These are phyloP conservation scores for Nomada fucata DNA, from an alignment of 2,888 invertebrate species.

Conservation along the genomic window DNA sequence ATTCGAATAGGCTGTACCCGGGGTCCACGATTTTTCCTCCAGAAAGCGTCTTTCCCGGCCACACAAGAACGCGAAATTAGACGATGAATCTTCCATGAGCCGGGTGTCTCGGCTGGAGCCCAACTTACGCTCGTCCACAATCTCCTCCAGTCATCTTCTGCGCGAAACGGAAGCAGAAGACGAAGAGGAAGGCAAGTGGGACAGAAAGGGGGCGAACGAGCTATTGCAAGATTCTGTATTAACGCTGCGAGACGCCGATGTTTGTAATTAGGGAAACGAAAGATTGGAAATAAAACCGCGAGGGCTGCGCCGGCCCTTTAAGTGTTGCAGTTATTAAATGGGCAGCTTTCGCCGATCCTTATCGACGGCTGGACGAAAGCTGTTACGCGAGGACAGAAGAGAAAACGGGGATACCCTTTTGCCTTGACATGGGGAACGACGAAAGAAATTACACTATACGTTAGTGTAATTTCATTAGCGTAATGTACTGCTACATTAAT, in stretches of 20 bases:
- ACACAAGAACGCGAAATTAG: conserved; percentile 73
- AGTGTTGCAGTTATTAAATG: conserved; percentile 33
- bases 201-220: neutral
- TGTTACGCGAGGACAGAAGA: neutral
- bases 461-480: too few relatives aligned
- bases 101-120: conserved; percentile 33
- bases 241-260: neutral
- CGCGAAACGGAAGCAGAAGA: conserved; percentile 19
- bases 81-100: conserved; percentile 77
- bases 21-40: conserved; percentile 34
- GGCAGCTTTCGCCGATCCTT: neutral
- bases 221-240: neutral
- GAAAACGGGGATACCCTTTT: neutral
- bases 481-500: too few relatives aligned
- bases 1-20: conserved; percentile 25
- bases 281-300: too few relatives aligned
- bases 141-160: conserved; percentile 44
- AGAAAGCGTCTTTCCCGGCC: conserved; percentile 44
- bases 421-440: too few relatives aligned
- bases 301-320: conserved; percentile 13
- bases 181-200: neutral
- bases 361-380: neutral
- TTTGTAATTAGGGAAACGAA: neutral
- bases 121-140: neutral
- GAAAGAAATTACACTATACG: too few relatives aligned